Conservation (phyloP, 2,797 vertebrate species). For the Pseudochirops corinnae region DNA sequence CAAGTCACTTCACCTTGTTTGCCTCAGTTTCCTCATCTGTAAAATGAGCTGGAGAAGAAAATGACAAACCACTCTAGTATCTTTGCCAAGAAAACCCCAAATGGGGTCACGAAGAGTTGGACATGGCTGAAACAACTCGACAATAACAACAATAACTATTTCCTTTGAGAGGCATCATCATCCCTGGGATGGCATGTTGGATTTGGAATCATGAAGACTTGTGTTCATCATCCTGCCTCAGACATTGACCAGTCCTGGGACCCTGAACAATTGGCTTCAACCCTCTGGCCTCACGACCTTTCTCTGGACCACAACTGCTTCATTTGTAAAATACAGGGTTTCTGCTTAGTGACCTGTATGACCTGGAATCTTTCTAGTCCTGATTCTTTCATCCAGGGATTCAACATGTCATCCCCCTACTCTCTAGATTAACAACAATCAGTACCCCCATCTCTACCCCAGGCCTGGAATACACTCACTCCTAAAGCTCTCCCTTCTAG, state of each 20-base stretch:
- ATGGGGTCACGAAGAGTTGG: not conserved
- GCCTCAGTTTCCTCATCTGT: not conserved
- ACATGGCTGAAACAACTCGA: not conserved
- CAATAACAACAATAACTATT: too few relatives aligned
- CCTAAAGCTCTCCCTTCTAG: not conserved
- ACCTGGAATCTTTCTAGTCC: not conserved
- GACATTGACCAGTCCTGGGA: not conserved
- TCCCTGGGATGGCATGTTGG: not conserved
- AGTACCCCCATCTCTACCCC: too few relatives aligned
- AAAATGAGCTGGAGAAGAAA: not conserved
- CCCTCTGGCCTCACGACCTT: not conserved
- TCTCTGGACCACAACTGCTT: not conserved
- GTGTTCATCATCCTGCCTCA: not conserved
- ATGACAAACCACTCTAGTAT: too few relatives aligned
- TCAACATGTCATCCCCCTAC: not conserved
- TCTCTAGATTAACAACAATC: not conserved
- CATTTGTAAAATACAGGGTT: not conserved
- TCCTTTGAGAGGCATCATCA: not conserved
- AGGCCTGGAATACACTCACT: not conserved
- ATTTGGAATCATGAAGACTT: not conserved
- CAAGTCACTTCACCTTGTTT: not conserved
- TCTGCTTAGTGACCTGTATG: not conserved
- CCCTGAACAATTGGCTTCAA: not conserved
- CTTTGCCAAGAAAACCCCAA: too few relatives aligned
- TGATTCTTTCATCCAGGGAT: not conserved